phyloP scores from a whole-genome alignment of 2,113 vertebrate species.

The Petaurus breviceps region DNA sequence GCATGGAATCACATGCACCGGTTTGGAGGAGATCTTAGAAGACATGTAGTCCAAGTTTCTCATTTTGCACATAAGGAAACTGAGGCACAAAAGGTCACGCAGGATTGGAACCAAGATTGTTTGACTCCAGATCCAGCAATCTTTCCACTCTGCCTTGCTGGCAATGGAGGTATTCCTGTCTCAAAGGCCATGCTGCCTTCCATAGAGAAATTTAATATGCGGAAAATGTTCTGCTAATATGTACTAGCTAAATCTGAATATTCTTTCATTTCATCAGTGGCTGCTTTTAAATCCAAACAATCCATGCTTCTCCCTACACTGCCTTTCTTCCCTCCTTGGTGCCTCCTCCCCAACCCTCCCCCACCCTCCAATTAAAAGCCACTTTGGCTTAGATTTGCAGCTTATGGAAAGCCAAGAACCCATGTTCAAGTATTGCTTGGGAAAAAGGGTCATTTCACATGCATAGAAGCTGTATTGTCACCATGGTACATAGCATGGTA shows the following conservation, averaged over 20 bases:
- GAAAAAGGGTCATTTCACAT: conserved; percentile 62
- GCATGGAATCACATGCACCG: not conserved
- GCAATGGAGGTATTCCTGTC: not conserved
- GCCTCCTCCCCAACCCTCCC: not conserved
- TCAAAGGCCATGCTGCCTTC: not conserved
- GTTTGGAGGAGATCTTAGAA: not conserved
- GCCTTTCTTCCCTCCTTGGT: not conserved
- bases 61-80: not conserved
- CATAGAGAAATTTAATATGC: not conserved
- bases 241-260: conserved; percentile 1
- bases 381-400: conserved; percentile 75
- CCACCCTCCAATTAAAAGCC: conserved; percentile 65
- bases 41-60: not conserved
- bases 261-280: conserved; percentile 72
- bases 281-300: conserved; percentile 77
- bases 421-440: conserved; percentile 42
- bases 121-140: not conserved
- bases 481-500: conserved; percentile 26
- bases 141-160: not conserved
- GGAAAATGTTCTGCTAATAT: not conserved
- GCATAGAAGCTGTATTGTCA: conserved; percentile 1
- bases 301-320: conserved; percentile 9
- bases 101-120: not conserved
- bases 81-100: not conserved
- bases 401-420: conserved; percentile 59